Base-by-base conservation (phyloP, 1,140 invertebrate species). In the Pristionchus pacificus region DNA sequence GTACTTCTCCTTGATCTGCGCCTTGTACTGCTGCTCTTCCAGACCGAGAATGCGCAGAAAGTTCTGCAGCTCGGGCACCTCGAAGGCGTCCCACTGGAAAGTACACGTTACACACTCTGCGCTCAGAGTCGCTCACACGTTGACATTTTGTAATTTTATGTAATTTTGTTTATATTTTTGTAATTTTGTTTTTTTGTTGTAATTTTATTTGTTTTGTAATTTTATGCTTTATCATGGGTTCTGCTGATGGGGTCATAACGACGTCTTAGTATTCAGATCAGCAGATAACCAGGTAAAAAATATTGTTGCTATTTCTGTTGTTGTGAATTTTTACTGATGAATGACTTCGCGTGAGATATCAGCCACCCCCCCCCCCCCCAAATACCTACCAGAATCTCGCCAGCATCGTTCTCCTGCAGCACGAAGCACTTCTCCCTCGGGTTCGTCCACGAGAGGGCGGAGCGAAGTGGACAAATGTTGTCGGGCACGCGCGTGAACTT, bases 371-470 rank as follows among this genome's bases (percentile, higher is more conserved):
- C n/a, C n/a, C n/a, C n/a, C n/a, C n/a, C n/a, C n/a, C n/a, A n/a
- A n/a, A n/a, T n/a, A 77, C 85, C 82, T 84, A 88, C 87, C 79
- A 86, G 83, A 73, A 89, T 88, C 77, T 89, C 88, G 65, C 86
- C 88, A 19, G 86, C 88, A 78, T 89, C 88, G 83, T 89, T 89
- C 80, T 89, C 88, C 80, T 89, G 88, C 29, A 89, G 80, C 24
- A 89, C 87, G 69, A 89, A 84, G 61, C 71, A 32, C 85, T 86
- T 62, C 83, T 83, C 64, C 80, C 77, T 72, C 65, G 84, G 79
- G 60, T 85, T 83, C 27, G 74, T 78, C 87, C 87, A 88, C 38
- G 80, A 77, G 13, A 89, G 78, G 57, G 85, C 85, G 10, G 88
- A 78, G 24, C 84, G 75, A 63, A 89, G 80, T 1, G 88, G 88